Conservation (phyloP, 2,113 vertebrate genomes). For the Spilogale gracilis region DNA sequence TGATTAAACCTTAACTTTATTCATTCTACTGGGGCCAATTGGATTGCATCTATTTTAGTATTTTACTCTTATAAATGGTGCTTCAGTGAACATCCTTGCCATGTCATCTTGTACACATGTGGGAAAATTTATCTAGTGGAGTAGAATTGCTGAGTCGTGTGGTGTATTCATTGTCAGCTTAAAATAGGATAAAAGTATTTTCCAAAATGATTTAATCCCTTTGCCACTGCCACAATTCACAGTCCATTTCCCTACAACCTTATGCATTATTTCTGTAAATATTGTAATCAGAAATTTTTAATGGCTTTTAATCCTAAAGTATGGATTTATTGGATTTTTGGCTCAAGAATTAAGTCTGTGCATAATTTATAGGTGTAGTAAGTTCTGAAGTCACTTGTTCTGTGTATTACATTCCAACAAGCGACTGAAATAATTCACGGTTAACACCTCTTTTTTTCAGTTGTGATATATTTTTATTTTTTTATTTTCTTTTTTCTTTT, state of each 20-base stretch:
- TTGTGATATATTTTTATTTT: neutral
- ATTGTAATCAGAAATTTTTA: neutral
- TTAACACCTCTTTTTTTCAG: neutral
- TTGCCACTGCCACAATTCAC: neutral
- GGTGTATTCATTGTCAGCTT: constrained; percentile 12
- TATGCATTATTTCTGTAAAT: constrained; percentile 47
- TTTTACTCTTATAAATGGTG: neutral
- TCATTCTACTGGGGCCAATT: neutral
- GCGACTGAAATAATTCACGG: neutral
- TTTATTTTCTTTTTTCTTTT: no score
- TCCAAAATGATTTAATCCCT: neutral
- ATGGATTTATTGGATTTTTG: neutral
- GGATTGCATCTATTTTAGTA: neutral
- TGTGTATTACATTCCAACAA: neutral
- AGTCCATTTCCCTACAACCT: neutral
- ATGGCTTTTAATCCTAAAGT: neutral
- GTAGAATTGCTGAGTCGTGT: neutral
- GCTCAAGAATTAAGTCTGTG: neutral
- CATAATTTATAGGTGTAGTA: neutral
- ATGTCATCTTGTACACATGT: neutral
- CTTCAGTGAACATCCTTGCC: neutral
- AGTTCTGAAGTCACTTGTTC: neutral
- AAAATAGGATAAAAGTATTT: constrained; percentile 17
- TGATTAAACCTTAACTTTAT: neutral
- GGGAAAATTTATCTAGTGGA: neutral